phyloP scores from a whole-genome alignment of 2,113 vertebrate genomes.

The Thymallus thymallus region DNA sequence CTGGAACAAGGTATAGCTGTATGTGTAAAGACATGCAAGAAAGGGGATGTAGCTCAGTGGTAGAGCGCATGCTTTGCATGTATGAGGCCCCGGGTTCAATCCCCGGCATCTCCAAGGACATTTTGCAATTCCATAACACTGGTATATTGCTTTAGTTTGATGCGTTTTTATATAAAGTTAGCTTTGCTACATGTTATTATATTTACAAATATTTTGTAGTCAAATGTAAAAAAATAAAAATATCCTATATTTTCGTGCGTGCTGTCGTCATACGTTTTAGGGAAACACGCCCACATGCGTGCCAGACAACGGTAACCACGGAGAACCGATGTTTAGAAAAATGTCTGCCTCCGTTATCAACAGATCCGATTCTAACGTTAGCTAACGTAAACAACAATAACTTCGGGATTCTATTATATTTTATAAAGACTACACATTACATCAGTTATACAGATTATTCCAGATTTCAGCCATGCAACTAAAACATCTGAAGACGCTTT shows the following conservation, averaged over 20 bases:
- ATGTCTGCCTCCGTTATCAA: slow-evolving; percentile 39
- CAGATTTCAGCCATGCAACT: slow-evolving; percentile 75
- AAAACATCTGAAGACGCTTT: slow-evolving; percentile 85
- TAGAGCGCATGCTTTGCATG: slow-evolving; percentile 65
- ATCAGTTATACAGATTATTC: neutral
- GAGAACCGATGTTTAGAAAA: slow-evolving; percentile 64
- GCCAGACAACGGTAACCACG: slow-evolving; percentile 68
- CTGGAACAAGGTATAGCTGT: too few species aligned
- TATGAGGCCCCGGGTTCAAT: slow-evolving; percentile 66
- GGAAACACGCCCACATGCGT: neutral
- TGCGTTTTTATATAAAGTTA: too few species aligned
- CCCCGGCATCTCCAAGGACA: slow-evolving; percentile 19
- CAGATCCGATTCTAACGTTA: neutral
- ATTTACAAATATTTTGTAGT: too few species aligned
- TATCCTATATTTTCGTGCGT: too few species aligned
- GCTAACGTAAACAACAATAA: slow-evolving; percentile 11
- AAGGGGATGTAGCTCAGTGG: slow-evolving; percentile 62
- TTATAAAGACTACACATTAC: neutral
- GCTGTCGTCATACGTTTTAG: too few species aligned
- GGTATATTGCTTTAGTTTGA: neutral
- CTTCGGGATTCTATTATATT: neutral
- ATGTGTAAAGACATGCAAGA: neutral
- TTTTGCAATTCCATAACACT: neutral
- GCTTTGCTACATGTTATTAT: too few species aligned
- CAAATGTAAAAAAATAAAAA: too few species aligned